Evolutionary conservation across 2,888 invertebrate genomes (phyloP), one percentile per base, ranked within the genome.

Genomic region (Drosophila incognita): DNA sequence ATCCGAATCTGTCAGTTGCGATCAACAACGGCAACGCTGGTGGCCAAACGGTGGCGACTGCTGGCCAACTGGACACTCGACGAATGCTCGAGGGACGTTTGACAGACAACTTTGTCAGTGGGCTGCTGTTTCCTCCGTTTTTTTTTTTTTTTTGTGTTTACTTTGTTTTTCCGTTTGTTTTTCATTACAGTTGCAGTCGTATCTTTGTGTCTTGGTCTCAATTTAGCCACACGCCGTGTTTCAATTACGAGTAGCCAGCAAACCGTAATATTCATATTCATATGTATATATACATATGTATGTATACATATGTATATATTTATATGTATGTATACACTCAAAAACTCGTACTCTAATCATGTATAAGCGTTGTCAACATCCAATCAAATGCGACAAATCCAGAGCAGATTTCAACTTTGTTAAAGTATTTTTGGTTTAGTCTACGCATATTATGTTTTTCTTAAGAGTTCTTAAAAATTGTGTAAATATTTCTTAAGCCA

Each of bases 221-320:
- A 82, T 83, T 87, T 69, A 84, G 79, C 60, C 87, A 82, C 85
- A 79, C 86, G 83, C 86, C 86, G 88, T 68, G 69, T 75, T 76
- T 87, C 86, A 83, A 86, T 86, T 86, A 81, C 65, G 31, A 54
- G 58, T 40, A n/a, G 35, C 42, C 51, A 49, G 21, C n/a, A 49
- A 48, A 48, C 60, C 36, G 24, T 64, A 57, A 36, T 61, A 57
- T 36, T 15, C 52, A 51, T 29, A n/a, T 31, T 11, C 10, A 60
- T 74, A 42, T 52, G 35, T 57, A 24, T 38, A 27, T 54, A 53
- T 65, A 42, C 49, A 31, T 60, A 66, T 36, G 21, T 54, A 63
- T 53, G 52, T 35, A 13, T 35, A 35, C 5, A 13, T 35, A 18
- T 65, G 53, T 42, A 42, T 54, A 59, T 53, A 63, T 35, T 5